Percentiles rank a stretch among this genome's conserved stretches.
These are phyloP conservation scores for Hydrophis major DNA, from an alignment of 2,797 vertebrate species.

Conservation along the genomic window DNA sequence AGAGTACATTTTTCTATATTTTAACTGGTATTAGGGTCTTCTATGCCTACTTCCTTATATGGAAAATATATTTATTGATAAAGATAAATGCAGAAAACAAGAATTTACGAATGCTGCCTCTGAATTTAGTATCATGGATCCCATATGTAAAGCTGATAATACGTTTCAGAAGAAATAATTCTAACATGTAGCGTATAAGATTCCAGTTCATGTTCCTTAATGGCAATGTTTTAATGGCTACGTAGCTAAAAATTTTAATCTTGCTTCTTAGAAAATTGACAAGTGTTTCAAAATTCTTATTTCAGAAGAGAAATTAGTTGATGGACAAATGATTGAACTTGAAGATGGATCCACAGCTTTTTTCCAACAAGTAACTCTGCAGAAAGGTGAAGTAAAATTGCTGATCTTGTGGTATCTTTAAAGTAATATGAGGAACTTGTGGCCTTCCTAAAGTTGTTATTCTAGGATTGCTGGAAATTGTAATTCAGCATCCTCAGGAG, in stretches of 20 bases:
- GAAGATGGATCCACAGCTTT: constrained; percentile 79
- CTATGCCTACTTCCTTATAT: constrained; percentile 8
- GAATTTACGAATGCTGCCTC: background rate
- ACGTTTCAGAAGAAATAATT: background rate
- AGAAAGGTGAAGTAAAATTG: constrained; percentile 71
- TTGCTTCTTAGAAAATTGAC: fast-evolving
- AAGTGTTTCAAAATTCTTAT: background rate
- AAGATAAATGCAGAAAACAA: background rate
- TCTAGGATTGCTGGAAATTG: background rate
- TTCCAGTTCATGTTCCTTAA: background rate
- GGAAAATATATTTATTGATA: constrained; percentile 1
- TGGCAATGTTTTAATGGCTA: background rate
- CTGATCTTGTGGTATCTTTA: background rate
- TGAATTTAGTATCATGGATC: background rate
- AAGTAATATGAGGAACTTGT: background rate
- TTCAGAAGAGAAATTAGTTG: constrained; percentile 75
- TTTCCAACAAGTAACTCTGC: constrained; percentile 76
- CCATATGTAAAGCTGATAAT: background rate
- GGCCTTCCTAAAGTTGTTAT: background rate
- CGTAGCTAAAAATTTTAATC: background rate
- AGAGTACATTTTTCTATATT: background rate
- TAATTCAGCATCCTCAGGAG: background rate
- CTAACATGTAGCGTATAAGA: background rate
- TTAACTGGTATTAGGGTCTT: constrained; percentile 7
- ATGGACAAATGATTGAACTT: constrained; percentile 77